A percentile compares a stretch with the other conserved stretches of the same genome.
Evolutionary conservation across 2,113 vertebrate species (phyloP).

Genomic region (Platysternon megacephalum): DNA sequence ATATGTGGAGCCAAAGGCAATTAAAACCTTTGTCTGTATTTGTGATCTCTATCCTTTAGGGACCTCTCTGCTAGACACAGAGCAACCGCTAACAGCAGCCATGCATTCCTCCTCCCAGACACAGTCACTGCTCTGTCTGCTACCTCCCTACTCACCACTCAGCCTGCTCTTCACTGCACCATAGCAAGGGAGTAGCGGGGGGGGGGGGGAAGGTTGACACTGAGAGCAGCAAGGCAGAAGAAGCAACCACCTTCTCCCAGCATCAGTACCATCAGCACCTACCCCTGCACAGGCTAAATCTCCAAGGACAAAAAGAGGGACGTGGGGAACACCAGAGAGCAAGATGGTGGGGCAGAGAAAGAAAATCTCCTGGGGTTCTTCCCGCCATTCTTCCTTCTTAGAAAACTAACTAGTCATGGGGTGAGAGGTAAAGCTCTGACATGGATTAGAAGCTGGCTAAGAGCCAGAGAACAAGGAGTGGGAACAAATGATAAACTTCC

Average conservation of each 20-base stretch:
- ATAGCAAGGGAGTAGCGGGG: neutral
- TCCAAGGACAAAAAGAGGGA: neutral
- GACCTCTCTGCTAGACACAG: neutral
- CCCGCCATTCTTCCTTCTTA: neutral
- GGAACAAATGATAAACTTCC: neutral
- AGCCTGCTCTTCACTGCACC: neutral
- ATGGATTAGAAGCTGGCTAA: neutral
- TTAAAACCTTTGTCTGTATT: neutral
- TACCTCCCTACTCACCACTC: neutral
- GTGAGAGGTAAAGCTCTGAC: neutral
- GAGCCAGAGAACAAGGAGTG: neutral
- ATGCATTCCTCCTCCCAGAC: neutral
- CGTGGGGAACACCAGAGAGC: neutral
- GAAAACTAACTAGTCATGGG: neutral
- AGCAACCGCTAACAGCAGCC: neutral
- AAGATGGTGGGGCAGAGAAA: neutral
- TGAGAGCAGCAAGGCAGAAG: neutral
- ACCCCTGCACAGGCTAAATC: neutral
- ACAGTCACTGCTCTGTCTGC: neutral
- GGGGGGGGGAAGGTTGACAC: neutral
- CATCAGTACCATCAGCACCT: neutral
- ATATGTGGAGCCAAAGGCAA: neutral
- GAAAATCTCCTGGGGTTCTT: neutral
- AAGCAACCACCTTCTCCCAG: neutral
- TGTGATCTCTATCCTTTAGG: neutral